Percentiles rank a stretch among this genome's conserved stretches.
phyloP scores from a whole-genome alignment of 2,113 vertebrate genomes.

The Perca flavescens region DNA sequence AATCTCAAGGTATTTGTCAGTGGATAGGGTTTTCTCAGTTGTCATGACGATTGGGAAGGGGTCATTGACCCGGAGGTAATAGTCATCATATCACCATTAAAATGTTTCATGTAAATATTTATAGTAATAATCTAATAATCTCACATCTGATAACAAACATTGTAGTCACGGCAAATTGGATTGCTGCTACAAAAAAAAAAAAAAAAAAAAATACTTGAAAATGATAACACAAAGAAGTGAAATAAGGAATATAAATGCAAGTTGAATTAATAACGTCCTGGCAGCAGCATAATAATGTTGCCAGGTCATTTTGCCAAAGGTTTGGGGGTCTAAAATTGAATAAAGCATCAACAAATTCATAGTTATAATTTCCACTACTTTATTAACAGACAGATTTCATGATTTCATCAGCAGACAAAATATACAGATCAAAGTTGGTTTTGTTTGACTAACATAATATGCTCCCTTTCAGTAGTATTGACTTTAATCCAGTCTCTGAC shows the following conservation, averaged over 20 bases:
- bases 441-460: conserved; percentile 69
- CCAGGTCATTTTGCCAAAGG: not conserved
- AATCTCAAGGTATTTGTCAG: too few relatives aligned
- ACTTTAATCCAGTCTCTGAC: conserved; percentile 71
- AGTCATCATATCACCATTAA: too few relatives aligned
- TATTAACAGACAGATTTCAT: conserved; percentile 81
- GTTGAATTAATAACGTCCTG: not conserved
- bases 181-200: not conserved
- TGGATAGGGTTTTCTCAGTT: not conserved
- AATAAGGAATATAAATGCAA: not conserved
- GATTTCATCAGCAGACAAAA: conserved; percentile 86
- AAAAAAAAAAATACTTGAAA: too few relatives aligned
- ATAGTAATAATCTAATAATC: not conserved
- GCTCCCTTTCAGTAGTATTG: conserved; percentile 61
- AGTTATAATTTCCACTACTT: conserved; percentile 66
- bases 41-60: not conserved
- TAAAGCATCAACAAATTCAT: not conserved
- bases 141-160: not conserved
- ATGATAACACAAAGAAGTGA: not conserved
- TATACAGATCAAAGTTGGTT: conserved; percentile 84
- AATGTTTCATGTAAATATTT: too few relatives aligned
- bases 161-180: not conserved
- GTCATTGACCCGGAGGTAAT: not conserved
- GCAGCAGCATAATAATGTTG: not conserved
- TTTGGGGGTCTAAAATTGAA: not conserved